These are phyloP conservation scores for Pachydiplax longipennis DNA, from an alignment of 2,888 invertebrate genomes.

Conservation along the genomic window DNA sequence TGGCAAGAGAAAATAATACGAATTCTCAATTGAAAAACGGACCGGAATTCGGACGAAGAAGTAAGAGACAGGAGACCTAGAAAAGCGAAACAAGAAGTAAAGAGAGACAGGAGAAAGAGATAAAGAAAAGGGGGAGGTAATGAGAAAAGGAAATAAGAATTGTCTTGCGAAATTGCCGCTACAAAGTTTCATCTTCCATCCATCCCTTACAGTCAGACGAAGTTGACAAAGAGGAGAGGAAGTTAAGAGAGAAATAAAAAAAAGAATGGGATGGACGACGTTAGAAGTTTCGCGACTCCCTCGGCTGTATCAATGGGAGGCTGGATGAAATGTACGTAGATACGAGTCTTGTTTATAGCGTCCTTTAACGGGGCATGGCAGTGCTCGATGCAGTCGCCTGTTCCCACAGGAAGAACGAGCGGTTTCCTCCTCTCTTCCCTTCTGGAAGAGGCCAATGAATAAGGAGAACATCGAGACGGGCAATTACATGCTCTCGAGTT, in stretches of 20 bases:
- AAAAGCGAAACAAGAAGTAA: neutral
- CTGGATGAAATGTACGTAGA: neutral
- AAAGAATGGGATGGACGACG: neutral
- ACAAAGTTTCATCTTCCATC: too few species aligned
- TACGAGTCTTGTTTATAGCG: neutral
- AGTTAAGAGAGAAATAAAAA: neutral
- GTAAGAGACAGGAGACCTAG: too few species aligned
- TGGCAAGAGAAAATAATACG: too few species aligned
- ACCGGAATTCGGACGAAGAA: too few species aligned
- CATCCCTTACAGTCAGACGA: neutral
- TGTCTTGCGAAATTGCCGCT: too few species aligned
- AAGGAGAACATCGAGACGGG: neutral
- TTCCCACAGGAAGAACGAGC: neutral
- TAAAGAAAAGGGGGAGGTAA: neutral
- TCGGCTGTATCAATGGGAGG: neutral
- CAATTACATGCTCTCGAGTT: neutral
- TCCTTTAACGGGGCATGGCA: neutral
- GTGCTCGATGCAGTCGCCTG: neutral
- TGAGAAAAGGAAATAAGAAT: too few species aligned
- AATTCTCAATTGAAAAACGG: too few species aligned
- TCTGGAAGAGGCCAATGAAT: neutral
- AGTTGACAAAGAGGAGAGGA: neutral
- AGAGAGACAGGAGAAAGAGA: neutral
- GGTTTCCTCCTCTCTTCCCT: neutral
- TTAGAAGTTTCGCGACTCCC: neutral